Percentiles rank a stretch among this genome's conserved stretches.
phyloP scores from a whole-genome alignment of 2,797 vertebrate species.

The Steatocranus sp. region DNA sequence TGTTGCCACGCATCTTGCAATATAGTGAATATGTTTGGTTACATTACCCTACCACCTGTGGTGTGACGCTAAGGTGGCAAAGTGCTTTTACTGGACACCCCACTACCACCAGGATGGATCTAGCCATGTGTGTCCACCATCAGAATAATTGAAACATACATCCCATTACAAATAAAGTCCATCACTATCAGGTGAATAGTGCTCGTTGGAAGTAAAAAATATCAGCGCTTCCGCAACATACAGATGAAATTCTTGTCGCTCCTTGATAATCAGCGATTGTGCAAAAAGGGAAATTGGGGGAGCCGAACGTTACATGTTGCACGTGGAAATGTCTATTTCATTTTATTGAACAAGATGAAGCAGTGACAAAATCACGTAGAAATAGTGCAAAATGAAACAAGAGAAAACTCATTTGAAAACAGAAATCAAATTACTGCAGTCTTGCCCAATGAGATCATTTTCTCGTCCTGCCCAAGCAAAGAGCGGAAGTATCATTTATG shows the following conservation, averaged over 20 bases:
- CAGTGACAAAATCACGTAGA: constrained; percentile 21
- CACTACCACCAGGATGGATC: neutral
- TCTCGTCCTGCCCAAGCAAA: constrained; percentile 25
- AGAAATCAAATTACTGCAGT: constrained; percentile 44
- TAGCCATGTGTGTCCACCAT: constrained; percentile 32
- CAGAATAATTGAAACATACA: constrained; percentile 30
- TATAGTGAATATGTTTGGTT: constrained; percentile 71
- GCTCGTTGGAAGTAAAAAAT: neutral
- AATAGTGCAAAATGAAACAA: constrained; percentile 42
- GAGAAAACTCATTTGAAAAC: constrained; percentile 50
- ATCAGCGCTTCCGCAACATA: neutral
- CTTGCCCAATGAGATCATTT: constrained; percentile 28
- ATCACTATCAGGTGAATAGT: neutral
- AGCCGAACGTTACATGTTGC: neutral
- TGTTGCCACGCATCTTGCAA: constrained; percentile 57
- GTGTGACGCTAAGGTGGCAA: constrained; percentile 17
- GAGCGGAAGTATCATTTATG: neutral
- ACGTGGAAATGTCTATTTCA: constrained; percentile 17
- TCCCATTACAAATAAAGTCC: constrained; percentile 1
- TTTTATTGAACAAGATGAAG: constrained; percentile 42
- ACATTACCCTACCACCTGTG: constrained; percentile 59
- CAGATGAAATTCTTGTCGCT: constrained; percentile 22
- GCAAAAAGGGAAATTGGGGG: constrained; percentile 17
- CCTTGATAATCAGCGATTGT: constrained; percentile 16
- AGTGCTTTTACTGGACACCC: constrained; percentile 13